Base-by-base conservation (phyloP, 2,797 vertebrate species). In the Eospalax fontanierii region DNA sequence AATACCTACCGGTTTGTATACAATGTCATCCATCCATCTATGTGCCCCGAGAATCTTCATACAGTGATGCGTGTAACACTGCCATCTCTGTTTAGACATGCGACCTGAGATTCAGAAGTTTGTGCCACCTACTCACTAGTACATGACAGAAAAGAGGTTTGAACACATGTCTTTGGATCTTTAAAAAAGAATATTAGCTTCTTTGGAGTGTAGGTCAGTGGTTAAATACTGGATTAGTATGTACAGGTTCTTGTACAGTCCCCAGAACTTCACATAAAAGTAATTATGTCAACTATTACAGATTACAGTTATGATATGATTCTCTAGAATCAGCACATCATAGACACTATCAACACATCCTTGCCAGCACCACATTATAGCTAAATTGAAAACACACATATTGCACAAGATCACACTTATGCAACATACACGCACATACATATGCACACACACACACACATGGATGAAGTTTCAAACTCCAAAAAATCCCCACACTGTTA, bases 301-400 rank as follows among this genome's bases (percentile, higher is more conserved):
- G 15, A 2, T 2, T 0, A 6, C 1, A 35, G 70, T 26, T 33
- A n/a, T 9, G 26, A 16, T 9, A 0, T 4, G 14, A 0, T 15
- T 38, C 59, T 74, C 9, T 8, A 5, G 61, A n/a, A n/a, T n/a
- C n/a, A n/a, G n/a, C n/a, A n/a, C n/a, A n/a, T n/a, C n/a, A n/a
- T 12, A 0, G 5, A 4, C 8, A 4, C 4, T 1, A 6, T 43
- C 6, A 4, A 30, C 3, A 6, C 0, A 1, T 71, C 30, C 0
- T 10, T 2, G 3, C 9, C n/a, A 54, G 46, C 4, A 40, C 3
- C 3, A 38, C 18, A 2, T 11, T 3, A 24, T 22, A 61, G 57
- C 38, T 81, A 46, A 46, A 21, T 15, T 28, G n/a, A 18, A 74
- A 80, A 35, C 24, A 54, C 1, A 21, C 28, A 33, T 24, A 1